Conservation (phyloP, 2,797 vertebrate species). For the Lacerta viridis region DNA sequence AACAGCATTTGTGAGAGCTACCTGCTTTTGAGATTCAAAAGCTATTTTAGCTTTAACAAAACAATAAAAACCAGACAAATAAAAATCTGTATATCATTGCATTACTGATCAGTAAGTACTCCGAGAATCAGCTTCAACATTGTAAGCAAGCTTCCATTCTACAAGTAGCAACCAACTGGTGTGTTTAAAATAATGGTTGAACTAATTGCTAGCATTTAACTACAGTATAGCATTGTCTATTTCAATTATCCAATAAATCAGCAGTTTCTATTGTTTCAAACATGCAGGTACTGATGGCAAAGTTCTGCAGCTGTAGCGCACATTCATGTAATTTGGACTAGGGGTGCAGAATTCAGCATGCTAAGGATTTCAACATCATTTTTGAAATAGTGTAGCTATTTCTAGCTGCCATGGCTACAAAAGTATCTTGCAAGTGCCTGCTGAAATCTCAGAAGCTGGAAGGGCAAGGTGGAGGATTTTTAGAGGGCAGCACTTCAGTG, state of each 20-base stretch:
- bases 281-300: neutral
- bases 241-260: neutral
- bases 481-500: neutral
- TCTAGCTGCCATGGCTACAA: neutral
- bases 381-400: neutral
- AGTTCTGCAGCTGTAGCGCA: neutral
- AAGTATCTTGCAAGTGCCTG: neutral
- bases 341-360: neutral
- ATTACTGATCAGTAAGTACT: neutral
- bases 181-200: neutral
- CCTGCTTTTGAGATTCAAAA: neutral
- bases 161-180: neutral
- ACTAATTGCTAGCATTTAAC: neutral
- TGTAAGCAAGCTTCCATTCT: neutral
- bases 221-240: no score
- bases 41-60: neutral
- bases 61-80: neutral
- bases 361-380: neutral
- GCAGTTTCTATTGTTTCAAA: neutral
- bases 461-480: neutral
- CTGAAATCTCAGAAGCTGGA: no score
- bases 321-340: neutral
- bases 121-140: no score
- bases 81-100: neutral
- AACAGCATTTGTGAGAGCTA: neutral